These are phyloP conservation scores for Octopus bimaculoides DNA, from an alignment of 1,140 invertebrate species.

Conservation along the genomic window DNA sequence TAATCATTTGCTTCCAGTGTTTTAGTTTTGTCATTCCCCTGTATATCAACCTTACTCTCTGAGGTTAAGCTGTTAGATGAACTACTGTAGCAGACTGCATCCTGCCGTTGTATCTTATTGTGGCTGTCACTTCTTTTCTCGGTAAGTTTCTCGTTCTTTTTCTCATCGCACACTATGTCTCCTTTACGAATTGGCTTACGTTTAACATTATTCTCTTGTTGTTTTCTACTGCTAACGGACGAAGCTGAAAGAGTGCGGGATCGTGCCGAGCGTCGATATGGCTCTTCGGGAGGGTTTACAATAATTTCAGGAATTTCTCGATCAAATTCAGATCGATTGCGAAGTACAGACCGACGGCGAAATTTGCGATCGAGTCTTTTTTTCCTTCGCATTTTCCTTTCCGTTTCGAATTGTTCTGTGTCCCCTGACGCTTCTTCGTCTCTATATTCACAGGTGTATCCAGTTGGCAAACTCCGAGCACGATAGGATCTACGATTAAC, in stretches of 20 bases:
- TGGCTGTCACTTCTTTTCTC: background rate
- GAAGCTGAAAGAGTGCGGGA: background rate
- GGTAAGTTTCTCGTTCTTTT: background rate
- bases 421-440: slow-evolving; percentile 6
- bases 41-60: background rate
- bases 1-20: background rate
- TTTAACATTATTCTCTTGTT: background rate
- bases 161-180: background rate
- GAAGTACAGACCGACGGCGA: background rate
- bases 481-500: slow-evolving; percentile 3
- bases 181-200: background rate
- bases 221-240: background rate
- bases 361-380: slow-evolving; percentile 1
- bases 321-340: background rate
- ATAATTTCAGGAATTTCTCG: background rate
- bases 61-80: slow-evolving; percentile 3
- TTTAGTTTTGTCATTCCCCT: background rate
- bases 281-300: background rate
- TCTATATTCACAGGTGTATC: background rate
- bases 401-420: slow-evolving; percentile 11
- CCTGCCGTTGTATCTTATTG: slow-evolving; percentile 4
- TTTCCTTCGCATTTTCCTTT: background rate
- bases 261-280: background rate
- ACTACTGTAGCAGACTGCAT: slow-evolving; percentile 5
- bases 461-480: background rate